phyloP scores from a whole-genome alignment of 1,140 invertebrate genomes.

The Ips nitidus region DNA sequence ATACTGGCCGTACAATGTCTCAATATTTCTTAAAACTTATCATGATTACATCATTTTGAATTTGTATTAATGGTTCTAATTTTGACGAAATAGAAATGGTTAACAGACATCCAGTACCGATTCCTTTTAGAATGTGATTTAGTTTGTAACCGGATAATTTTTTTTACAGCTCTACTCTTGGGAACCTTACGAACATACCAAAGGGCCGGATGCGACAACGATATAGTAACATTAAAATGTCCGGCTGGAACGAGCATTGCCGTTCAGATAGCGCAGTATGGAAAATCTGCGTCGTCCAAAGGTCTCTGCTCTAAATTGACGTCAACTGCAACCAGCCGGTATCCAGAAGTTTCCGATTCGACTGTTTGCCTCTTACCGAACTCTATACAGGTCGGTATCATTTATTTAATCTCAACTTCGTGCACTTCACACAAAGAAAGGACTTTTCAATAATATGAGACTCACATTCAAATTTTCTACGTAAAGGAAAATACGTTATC shows the following conservation, averaged over 20 bases:
- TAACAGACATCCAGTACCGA: too few species aligned
- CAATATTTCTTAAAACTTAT: too few species aligned
- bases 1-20: background rate
- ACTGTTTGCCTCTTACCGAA: conserved; percentile 58
- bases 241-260: conserved; percentile 84
- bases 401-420: background rate
- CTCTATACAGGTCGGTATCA: conserved; percentile 59
- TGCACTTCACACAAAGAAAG: background rate
- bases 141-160: background rate
- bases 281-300: conserved; percentile 54
- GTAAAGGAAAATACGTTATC: too few species aligned
- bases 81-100: too few species aligned
- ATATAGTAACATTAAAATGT: conserved; percentile 80
- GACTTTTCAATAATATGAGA: background rate
- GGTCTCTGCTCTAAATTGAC: conserved; percentile 52
- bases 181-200: conserved; percentile 87
- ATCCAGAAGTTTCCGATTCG: conserved; percentile 44
- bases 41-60: too few species aligned
- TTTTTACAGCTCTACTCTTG: conserved; percentile 73
- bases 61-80: too few species aligned
- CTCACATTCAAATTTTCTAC: background rate
- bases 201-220: conserved; percentile 82
- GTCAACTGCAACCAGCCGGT: conserved; percentile 41
- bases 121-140: too few species aligned
- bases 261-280: conserved; percentile 77